Evolutionary conservation across 1,140 invertebrate species (phyloP), one percentile per base, ranked within the genome.

Genomic region (Drosophila lowei): DNA sequence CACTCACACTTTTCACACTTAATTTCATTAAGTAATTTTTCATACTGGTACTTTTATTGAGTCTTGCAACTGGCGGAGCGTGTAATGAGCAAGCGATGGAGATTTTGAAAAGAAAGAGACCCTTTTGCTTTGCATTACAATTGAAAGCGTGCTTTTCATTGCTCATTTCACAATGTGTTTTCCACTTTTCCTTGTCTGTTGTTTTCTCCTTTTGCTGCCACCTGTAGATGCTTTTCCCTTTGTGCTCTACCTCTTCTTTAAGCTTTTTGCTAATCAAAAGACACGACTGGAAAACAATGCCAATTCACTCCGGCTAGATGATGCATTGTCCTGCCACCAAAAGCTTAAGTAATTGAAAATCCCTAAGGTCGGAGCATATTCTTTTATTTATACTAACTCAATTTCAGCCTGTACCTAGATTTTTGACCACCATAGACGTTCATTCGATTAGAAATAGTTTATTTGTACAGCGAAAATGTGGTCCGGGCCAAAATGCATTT

Each of bases 21-120:
- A 86, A 86, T 86, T 86, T 86, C 83, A 86, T 86, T 86, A 86
- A 83, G 83, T 79, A 83, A 86, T 88, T 74, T 83, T 88, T 86
- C 75, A 86, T 86, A 72, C 57, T 57, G 83, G 66, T 79, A 74
- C 75, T 83, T 88, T 89, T 83, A 88, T 88, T 88, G 79, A 79
- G 75, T 89, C 88, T 79, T 79, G 23, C 66, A 89, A 72, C 78
- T 62, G 61, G 64, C 79, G 48, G 61, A 75, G 64, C 60, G 71
- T 50, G 65, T 66, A 70, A 73, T 78, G 63, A 67, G 77, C 9
- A 57, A 38, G 46, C 15, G 18, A 43, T 11, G 0, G 3, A 21
- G 4, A 9, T 28, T 28, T 25, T 64, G 11, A 3, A 47, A 6
- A 48, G 52, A 62, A 48, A 52, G 34, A n/a, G 13, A 59, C 47